Percentiles rank a stretch among this genome's conserved stretches.
Evolutionary conservation across 2,888 invertebrate genomes (phyloP).

Genomic region (Aplocera efformata): DNA sequence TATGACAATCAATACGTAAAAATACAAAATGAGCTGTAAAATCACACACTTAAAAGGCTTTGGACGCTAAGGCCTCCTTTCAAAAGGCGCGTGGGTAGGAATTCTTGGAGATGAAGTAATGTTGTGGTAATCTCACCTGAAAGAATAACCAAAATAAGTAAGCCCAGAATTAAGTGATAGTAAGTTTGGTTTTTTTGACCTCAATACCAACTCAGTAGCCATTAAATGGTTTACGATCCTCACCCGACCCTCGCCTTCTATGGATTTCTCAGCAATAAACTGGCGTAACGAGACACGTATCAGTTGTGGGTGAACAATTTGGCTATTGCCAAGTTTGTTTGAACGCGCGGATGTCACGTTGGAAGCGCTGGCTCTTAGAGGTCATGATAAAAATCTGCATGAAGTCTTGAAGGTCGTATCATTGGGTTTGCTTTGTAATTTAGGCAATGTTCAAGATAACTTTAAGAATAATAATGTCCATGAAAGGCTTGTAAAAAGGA

Average conservation of each 20-base stretch:
- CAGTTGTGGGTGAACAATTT: slow-evolving; percentile 62
- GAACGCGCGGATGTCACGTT: slow-evolving; percentile 57
- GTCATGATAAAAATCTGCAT: slow-evolving; percentile 51
- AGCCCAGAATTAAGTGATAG: slow-evolving; percentile 16
- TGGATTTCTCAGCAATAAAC: slow-evolving; percentile 49
- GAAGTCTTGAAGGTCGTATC: slow-evolving; percentile 40
- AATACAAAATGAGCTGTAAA: slow-evolving; percentile 17
- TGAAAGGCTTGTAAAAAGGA: slow-evolving; percentile 5
- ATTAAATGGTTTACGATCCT: slow-evolving; percentile 52
- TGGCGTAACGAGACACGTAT: slow-evolving; percentile 58
- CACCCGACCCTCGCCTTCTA: slow-evolving; percentile 46
- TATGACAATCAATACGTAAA: slow-evolving; percentile 9
- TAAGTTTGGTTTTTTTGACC: slow-evolving; percentile 39
- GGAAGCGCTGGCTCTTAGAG: slow-evolving; percentile 36
- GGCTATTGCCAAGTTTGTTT: slow-evolving; percentile 46
- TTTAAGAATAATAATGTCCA: slow-evolving; percentile 10
- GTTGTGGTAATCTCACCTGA: slow-evolving; percentile 16
- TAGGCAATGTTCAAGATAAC: slow-evolving; percentile 22
- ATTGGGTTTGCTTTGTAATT: slow-evolving; percentile 38
- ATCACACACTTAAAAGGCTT: slow-evolving; percentile 16
- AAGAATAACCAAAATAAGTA: slow-evolving; percentile 13
- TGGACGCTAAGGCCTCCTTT: slow-evolving; percentile 11
- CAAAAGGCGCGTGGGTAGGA: slow-evolving; percentile 21
- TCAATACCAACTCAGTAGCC: slow-evolving; percentile 41
- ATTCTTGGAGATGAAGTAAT: slow-evolving; percentile 27